Percentiles rank a stretch among this genome's conserved stretches.
These are phyloP conservation scores for Tipula helvola DNA, from an alignment of 2,888 invertebrate species.

Conservation along the genomic window DNA sequence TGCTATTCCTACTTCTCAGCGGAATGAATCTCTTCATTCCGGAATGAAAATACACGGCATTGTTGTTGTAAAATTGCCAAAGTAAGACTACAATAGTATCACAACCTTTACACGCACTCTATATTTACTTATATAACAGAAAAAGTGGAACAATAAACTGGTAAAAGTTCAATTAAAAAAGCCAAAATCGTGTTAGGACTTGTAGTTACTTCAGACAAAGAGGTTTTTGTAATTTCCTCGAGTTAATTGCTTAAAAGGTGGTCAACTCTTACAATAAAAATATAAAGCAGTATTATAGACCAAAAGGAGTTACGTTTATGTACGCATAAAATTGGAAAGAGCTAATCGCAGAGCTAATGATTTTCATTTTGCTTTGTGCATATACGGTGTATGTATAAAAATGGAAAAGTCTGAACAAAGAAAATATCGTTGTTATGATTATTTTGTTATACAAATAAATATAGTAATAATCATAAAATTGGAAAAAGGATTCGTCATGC, in stretches of 20 bases:
- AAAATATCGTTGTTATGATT: neutral
- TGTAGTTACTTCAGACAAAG: no score
- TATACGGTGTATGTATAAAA: neutral
- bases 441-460: neutral
- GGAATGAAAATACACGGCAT: no score
- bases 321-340: neutral
- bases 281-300: neutral
- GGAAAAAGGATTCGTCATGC: neutral
- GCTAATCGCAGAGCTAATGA: neutral
- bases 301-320: neutral
- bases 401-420: neutral
- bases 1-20: no score
- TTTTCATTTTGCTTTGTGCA: neutral
- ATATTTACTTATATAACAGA: neutral
- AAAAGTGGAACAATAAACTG: no score
- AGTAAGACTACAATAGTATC: no score
- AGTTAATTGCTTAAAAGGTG: no score
- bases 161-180: no score
- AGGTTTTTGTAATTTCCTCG: no score
- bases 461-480: neutral
- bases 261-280: neutral
- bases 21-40: no score
- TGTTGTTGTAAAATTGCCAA: no score
- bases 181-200: no score
- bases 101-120: neutral